These are phyloP conservation scores for Epinephelus lanceolatus DNA, from an alignment of 2,113 vertebrate species.

Conservation along the genomic window DNA sequence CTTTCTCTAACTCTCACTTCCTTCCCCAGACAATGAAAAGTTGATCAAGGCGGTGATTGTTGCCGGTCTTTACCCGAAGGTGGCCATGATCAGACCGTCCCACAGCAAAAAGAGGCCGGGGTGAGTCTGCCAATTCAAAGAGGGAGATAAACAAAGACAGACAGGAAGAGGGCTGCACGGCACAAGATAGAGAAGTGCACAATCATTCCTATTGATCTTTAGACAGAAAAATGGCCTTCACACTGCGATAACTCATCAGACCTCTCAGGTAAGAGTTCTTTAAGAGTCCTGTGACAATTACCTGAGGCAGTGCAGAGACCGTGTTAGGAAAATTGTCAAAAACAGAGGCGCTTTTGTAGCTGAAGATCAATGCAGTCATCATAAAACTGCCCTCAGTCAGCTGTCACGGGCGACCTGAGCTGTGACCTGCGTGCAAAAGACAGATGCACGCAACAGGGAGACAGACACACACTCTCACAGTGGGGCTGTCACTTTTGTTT, in stretches of 20 bases:
- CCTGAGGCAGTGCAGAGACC: conserved; percentile 41
- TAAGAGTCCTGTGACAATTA: conserved; percentile 34
- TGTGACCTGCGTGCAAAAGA: conserved; percentile 53
- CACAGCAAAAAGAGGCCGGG: conserved; percentile 92
- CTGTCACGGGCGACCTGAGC: conserved; percentile 47
- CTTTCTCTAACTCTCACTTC: not conserved
- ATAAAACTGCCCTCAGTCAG: conserved; percentile 50
- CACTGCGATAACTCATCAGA: conserved; percentile 26
- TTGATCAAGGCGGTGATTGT: conserved; percentile 98
- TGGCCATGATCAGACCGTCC: conserved; percentile 93
- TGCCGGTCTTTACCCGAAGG: conserved; percentile 97
- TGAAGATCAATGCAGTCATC: conserved; percentile 64
- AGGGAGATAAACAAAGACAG: conserved; percentile 10
- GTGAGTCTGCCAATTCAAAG: conserved; percentile 84
- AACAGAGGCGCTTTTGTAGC: conserved; percentile 35
- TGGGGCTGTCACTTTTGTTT: conserved; percentile 33
- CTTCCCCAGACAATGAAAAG: conserved; percentile 93
- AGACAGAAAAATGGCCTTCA: conserved; percentile 27
- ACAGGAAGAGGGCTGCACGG: not conserved
- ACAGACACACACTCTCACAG: conserved; percentile 12
- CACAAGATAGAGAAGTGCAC: conserved; percentile 7
- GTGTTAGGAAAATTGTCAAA: conserved; percentile 35
- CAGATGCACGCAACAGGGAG: conserved; percentile 15
- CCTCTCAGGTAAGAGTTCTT: conserved; percentile 10
- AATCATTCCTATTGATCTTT: conserved; percentile 44